Evolutionary conservation across 1,140 invertebrate species (phyloP), one percentile per base, ranked within the genome.

Genomic region (Reticulitermes speratus): DNA sequence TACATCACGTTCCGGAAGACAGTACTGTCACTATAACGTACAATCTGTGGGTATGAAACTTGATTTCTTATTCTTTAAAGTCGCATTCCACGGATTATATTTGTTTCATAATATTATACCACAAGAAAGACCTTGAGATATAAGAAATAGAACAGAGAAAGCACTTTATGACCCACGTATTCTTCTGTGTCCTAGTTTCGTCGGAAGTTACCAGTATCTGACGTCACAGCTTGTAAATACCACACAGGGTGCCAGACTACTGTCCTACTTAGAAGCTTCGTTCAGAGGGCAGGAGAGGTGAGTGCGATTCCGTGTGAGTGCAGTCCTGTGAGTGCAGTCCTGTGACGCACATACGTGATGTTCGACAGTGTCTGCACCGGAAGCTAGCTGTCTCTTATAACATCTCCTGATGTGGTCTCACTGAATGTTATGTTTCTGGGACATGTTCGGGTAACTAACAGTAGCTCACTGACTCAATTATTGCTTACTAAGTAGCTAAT

Each of bases 241-340:
- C 16, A 87, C 88, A n/a, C 87, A 89, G 45, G 88, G 88, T 19
- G 87, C 88, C 19, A 85, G 88, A 44, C 87, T 89, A 19, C 87
- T 89, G 14, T 88, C 88, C 25, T 89, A 89, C 86, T 88, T 89
- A 75, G 89, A 89, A 59, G 89, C 89, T 19, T 69, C 88, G 0
- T 87, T 87, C 44, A 52, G 87, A 44, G 89, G 88, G 11, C 84
- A 85, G n/a, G 87, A 87, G 84, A 88, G 88, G 89, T 89, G 55
- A 85, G 86, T 32, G 25, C 8, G 83, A 3, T 5, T 25, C 38
- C 23, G 38, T n/a, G 14, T 44, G 19, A 23, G 82, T 16, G 16
- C 2, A 82, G 3, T n/a, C n/a, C n/a, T n/a, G n/a, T 21, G 44
- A 8, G 82, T n/a, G 65, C 7, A 30, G 25, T 30, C 6, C 16